Conservation (phyloP, 1,140 invertebrate genomes). For the Diploscapter pachys region DNA sequence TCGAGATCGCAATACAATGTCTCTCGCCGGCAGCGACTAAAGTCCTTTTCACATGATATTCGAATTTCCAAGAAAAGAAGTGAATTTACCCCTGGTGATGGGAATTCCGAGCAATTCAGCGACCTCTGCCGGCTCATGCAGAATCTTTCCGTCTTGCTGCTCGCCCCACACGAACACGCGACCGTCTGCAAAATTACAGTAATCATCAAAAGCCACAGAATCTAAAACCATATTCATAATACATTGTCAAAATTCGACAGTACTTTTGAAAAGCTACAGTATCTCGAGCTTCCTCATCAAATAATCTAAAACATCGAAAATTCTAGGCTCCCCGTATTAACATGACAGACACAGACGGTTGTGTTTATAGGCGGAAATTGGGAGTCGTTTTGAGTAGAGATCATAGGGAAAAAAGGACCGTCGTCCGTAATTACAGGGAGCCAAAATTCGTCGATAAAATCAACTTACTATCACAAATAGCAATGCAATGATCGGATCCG, state of each 20-base stretch:
- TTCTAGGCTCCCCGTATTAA: no score
- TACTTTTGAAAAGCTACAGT: no score
- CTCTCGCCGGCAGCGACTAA: constrained; percentile 71
- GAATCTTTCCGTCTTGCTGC: constrained; percentile 7
- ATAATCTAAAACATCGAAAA: no score
- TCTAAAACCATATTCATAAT: no score
- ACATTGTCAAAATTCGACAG: no score
- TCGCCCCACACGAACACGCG: constrained; percentile 36
- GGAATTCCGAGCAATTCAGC: constrained; percentile 28
- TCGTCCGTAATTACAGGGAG: no score
- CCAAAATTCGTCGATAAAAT: not conserved
- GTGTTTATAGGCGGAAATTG: no score
- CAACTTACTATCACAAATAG: constrained; percentile 76
- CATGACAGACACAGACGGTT: no score
- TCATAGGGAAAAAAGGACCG: no score
- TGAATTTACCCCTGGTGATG: constrained; percentile 64
- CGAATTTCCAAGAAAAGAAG: constrained; percentile 1
- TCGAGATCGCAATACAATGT: constrained; percentile 78
- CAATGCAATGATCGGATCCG: constrained; percentile 78
- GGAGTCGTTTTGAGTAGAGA: no score
- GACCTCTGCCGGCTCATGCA: constrained; percentile 29
- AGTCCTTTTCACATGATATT: not conserved
- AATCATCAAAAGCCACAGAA: no score
- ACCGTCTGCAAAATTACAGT: constrained; percentile 17
- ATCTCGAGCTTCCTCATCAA: no score